These are phyloP conservation scores for Sylvia borin DNA, from an alignment of 2,797 vertebrate genomes.

Conservation along the genomic window DNA sequence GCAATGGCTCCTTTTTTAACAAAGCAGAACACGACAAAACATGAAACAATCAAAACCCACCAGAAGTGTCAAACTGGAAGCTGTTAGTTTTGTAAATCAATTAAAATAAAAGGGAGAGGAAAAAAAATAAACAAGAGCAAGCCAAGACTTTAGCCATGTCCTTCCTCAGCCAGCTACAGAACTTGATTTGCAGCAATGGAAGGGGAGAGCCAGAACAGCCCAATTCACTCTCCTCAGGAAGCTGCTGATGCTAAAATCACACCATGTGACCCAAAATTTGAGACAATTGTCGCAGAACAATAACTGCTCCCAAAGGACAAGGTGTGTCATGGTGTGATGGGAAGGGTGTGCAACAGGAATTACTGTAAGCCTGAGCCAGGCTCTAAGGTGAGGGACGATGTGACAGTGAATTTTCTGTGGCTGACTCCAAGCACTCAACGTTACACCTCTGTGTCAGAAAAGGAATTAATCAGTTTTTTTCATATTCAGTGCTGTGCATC, in stretches of 20 bases:
- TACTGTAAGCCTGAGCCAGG: neutral
- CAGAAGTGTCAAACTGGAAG: neutral
- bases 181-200: slow-evolving; percentile 27
- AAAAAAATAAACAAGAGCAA: neutral
- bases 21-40: neutral
- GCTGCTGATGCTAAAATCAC: neutral
- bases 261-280: neutral
- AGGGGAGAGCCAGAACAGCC: neutral
- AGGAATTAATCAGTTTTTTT: neutral
- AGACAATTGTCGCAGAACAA: neutral
- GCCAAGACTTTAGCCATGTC: neutral
- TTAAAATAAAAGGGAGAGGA: neutral
- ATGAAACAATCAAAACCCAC: neutral
- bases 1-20: neutral
- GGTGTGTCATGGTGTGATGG: neutral
- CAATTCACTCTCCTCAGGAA: neutral
- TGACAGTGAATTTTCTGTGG: neutral
- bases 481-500: neutral
- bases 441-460: neutral
- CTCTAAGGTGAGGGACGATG: neutral
- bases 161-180: neutral
- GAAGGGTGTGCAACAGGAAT: neutral
- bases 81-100: slow-evolving; percentile 1
- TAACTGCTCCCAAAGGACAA: neutral
- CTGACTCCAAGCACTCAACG: neutral